Evolutionary conservation across 2,888 invertebrate species (phyloP).

Genomic region (Ametastegia equiseti): DNA sequence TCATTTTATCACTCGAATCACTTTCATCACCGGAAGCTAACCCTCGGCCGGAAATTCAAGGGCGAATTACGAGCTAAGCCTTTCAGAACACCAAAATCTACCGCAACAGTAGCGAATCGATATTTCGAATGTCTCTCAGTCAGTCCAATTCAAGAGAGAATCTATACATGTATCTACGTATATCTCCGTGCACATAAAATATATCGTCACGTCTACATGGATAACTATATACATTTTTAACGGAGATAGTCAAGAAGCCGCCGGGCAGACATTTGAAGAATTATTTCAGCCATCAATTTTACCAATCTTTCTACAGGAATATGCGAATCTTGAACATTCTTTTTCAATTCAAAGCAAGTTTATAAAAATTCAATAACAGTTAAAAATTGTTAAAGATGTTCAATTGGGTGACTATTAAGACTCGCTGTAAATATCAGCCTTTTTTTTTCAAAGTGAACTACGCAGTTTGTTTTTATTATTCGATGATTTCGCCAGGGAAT

Average conservation of each 20-base stretch:
- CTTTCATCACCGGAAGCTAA: constrained; percentile 7
- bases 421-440: neutral
- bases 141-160: neutral
- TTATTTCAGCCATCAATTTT: neutral
- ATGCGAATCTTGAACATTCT: too few relatives aligned
- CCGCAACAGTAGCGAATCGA: neutral
- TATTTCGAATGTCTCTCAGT: neutral
- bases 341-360: neutral
- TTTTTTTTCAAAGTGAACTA: neutral
- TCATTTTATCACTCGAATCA: constrained; percentile 28
- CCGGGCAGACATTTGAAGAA: neutral
- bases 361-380: neutral
- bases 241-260: neutral
- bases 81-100: constrained; percentile 8
- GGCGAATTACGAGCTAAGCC: constrained; percentile 9
- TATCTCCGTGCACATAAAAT: neutral
- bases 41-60: constrained; percentile 13
- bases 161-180: neutral
- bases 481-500: neutral
- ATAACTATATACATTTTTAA: neutral
- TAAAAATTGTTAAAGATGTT: neutral
- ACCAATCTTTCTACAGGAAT: too few relatives aligned
- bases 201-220: neutral
- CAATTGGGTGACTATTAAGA: too few relatives aligned
- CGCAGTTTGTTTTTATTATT: neutral